Evolutionary conservation across 2,888 invertebrate species (phyloP).

Genomic region (Lamproptera curius): DNA sequence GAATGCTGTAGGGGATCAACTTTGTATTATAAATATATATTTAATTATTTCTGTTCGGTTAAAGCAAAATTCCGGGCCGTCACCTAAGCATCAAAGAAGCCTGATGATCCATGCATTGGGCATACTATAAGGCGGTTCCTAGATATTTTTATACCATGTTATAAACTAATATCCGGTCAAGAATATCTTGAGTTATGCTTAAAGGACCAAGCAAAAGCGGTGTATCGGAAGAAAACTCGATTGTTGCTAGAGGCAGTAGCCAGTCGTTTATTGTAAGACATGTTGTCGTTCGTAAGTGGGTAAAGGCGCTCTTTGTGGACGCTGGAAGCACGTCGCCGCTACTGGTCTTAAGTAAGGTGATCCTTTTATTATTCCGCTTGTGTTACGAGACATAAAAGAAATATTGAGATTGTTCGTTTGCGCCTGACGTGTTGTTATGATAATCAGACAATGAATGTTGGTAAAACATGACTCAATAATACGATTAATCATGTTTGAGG

Average conservation of each 20-base stretch:
- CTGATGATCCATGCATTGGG: too few species aligned
- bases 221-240: constrained; percentile 24
- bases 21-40: too few species aligned
- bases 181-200: too few species aligned
- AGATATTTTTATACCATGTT: too few species aligned
- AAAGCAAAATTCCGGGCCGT: too few species aligned
- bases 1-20: too few species aligned
- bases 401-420: not conserved
- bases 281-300: not conserved
- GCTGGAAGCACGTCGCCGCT: constrained; percentile 13
- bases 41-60: too few species aligned
- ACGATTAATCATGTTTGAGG: too few species aligned
- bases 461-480: not conserved
- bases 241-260: constrained; percentile 1
- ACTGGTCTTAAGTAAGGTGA: constrained; percentile 13
- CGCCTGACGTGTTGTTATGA: not conserved
- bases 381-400: not conserved
- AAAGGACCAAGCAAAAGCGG: too few species aligned
- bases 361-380: constrained; percentile 1
- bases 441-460: not conserved
- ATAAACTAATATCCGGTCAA: too few species aligned
- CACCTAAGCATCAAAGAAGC: too few species aligned
- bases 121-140: too few species aligned
- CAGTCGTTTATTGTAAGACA: not conserved
- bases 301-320: constrained; percentile 9